A percentile compares a stretch with the other conserved stretches of the same genome.
These are phyloP conservation scores for Trinorchestia longiramus DNA, from an alignment of 1,140 invertebrate genomes.

Conservation along the genomic window DNA sequence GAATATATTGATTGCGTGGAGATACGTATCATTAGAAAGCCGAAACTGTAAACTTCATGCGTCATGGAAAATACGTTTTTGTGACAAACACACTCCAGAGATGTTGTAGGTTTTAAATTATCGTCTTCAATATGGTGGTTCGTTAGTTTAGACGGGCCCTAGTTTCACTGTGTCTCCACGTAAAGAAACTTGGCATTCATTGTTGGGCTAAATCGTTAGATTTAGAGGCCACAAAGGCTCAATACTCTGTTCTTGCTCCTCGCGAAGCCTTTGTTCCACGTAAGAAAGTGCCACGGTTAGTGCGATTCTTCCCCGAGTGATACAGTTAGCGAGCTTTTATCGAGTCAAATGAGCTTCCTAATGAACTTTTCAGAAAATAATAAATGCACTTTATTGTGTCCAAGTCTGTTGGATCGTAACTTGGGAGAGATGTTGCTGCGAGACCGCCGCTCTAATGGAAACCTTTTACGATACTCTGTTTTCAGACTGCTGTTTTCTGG, in stretches of 20 bases:
- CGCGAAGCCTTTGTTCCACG: background rate
- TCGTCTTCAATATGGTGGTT: background rate
- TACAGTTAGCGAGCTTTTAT: slow-evolving; percentile 54
- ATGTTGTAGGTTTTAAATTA: background rate
- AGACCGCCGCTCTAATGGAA: background rate
- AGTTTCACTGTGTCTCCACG: background rate
- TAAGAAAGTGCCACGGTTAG: slow-evolving; percentile 36
- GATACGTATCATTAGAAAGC: background rate
- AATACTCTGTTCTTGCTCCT: slow-evolving; percentile 19
- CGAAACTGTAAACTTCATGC: background rate
- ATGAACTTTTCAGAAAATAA: slow-evolving; percentile 35
- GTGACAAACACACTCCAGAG: no score
- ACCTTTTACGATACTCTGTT: background rate
- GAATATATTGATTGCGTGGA: background rate
- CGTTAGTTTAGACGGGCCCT: background rate
- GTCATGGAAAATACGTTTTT: background rate
- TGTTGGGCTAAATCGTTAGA: slow-evolving; percentile 18
- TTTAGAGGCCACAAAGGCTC: background rate
- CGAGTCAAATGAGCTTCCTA: slow-evolving; percentile 52
- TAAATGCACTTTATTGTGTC: slow-evolving; percentile 41
- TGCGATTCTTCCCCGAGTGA: slow-evolving; percentile 42
- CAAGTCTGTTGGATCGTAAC: background rate
- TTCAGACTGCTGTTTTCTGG: background rate
- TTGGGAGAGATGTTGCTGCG: background rate
- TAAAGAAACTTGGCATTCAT: background rate